These are phyloP conservation scores for Falco biarmicus DNA, from an alignment of 2,797 vertebrate species.

Conservation along the genomic window DNA sequence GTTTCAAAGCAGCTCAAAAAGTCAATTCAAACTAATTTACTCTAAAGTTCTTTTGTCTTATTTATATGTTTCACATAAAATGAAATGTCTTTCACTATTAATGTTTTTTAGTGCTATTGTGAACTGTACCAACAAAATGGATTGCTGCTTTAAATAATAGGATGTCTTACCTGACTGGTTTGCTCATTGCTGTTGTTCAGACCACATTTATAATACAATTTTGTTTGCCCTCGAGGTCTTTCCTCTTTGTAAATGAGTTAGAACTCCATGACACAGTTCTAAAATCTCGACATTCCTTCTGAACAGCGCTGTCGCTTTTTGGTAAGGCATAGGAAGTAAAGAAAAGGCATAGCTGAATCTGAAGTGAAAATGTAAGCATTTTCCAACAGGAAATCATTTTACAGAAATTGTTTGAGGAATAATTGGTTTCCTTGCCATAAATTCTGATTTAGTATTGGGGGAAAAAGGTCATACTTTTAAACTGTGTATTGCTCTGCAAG, in stretches of 20 bases:
- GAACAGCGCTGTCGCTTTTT: conserved; percentile 13
- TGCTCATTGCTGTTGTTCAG: conserved; percentile 16
- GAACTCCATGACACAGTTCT: neutral
- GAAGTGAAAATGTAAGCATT: conserved; percentile 21
- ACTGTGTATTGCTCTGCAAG: neutral
- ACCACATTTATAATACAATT: neutral
- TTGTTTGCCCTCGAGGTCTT: conserved; percentile 12
- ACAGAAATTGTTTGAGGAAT: neutral
- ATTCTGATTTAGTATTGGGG: neutral
- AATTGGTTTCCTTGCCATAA: neutral
- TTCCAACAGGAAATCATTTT: neutral
- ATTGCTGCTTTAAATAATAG: conserved; percentile 28
- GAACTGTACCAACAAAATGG: neutral
- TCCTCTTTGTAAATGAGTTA: neutral
- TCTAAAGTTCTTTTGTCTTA: neutral
- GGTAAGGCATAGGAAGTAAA: neutral
- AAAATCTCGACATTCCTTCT: neutral
- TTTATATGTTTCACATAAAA: neutral
- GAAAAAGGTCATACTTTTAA: neutral
- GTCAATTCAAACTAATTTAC: neutral
- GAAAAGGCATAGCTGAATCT: neutral
- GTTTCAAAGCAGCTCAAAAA: conserved; percentile 39
- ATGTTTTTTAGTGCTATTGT: neutral
- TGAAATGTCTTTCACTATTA: neutral
- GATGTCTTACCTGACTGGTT: neutral